Conservation (phyloP, 2,113 vertebrate species). For the Ctenomys sociabilis region DNA sequence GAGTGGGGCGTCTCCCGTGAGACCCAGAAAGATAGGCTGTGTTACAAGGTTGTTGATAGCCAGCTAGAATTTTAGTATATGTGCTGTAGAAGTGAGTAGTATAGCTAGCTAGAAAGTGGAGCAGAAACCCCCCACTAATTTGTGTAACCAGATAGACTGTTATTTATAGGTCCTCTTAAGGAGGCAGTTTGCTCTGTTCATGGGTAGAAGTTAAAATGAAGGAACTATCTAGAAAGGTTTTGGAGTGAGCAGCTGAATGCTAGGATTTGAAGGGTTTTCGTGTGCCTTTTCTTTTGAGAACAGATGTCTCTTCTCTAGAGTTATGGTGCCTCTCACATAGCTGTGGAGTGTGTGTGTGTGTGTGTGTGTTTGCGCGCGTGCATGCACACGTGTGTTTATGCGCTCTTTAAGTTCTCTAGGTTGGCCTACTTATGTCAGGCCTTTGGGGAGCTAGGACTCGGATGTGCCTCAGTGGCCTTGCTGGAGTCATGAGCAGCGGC, state of each 20-base stretch:
- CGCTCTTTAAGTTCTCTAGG: constrained; percentile 46
- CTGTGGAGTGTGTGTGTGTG: constrained; percentile 22
- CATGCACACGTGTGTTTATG: neutral
- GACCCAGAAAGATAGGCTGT: neutral
- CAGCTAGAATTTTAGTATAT: neutral
- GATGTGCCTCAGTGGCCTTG: neutral
- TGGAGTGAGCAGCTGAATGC: constrained; percentile 21
- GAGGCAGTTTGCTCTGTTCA: neutral
- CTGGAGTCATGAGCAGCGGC: neutral
- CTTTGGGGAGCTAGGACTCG: neutral
- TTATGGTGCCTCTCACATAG: constrained; percentile 25
- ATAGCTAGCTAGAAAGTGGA: neutral
- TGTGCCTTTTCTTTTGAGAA: constrained; percentile 48
- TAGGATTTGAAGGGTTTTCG: constrained; percentile 45
- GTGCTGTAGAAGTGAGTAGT: no score
- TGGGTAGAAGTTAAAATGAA: neutral
- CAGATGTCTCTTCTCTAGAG: constrained; percentile 67
- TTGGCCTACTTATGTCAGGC: neutral
- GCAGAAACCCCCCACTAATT: neutral
- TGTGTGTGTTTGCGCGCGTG: neutral
- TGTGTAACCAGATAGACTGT: neutral
- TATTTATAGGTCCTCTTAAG: neutral
- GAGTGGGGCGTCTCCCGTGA: neutral
- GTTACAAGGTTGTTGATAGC: neutral
- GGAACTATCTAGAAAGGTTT: constrained; percentile 10